Conservation (phyloP, 2,113 vertebrate genomes). For the Sander vitreus region DNA sequence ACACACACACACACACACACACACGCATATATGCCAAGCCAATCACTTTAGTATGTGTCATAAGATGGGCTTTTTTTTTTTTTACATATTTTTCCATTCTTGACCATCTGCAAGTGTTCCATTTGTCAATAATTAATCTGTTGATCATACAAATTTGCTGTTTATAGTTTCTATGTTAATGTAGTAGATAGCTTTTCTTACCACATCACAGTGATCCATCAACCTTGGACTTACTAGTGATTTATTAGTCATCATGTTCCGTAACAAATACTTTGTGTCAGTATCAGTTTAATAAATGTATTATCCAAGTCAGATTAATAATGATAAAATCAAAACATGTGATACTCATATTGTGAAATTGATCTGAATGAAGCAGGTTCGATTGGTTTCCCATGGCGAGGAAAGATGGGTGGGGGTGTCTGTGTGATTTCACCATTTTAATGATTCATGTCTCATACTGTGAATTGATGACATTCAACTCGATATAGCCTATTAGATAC, state of each 20-base stretch:
- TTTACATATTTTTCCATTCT: neutral
- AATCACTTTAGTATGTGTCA: neutral
- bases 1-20: too few species aligned
- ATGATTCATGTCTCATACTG: conserved; percentile 4
- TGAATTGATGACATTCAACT: conserved; percentile 29
- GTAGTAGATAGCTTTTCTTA: neutral
- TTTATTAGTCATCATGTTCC: conserved; percentile 3
- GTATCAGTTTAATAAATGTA: neutral
- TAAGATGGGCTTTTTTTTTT: conserved; percentile 12
- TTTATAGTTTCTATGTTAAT: neutral
- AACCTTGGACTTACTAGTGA: neutral
- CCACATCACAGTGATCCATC: neutral
- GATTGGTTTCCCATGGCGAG: neutral
- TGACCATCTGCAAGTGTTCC: conserved; percentile 5
- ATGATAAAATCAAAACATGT: neutral
- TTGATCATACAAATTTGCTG: neutral
- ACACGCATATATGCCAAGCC: neutral
- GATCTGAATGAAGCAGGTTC: conserved; percentile 1
- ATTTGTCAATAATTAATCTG: conserved; percentile 18
- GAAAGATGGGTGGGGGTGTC: neutral
- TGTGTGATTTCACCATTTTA: conserved; percentile 20
- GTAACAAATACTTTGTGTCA: neutral
- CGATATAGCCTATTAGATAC: neutral
- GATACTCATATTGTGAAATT: neutral
- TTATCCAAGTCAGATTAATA: neutral